phyloP scores from a whole-genome alignment of 2,797 vertebrate species.

The Lophius americanus region DNA sequence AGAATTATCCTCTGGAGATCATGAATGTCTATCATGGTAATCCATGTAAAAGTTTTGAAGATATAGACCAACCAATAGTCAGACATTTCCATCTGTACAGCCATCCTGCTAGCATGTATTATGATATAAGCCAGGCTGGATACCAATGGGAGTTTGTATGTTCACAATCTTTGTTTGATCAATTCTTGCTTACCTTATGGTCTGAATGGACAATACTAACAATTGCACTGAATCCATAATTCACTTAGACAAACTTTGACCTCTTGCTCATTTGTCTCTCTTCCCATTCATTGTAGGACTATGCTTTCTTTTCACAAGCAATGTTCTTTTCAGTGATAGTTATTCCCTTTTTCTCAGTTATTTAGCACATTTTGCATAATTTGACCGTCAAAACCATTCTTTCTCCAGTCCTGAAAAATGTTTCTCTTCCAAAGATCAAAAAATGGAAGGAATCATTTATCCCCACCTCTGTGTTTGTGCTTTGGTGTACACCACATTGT shows the following conservation, averaged over 20 bases:
- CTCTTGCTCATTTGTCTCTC: slow-evolving; percentile 14
- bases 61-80: not conserved
- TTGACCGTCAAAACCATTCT: slow-evolving; percentile 48
- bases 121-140: too few relatives aligned
- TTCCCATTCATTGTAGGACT: not conserved
- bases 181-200: too few relatives aligned
- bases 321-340: slow-evolving; percentile 22
- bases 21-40: not conserved
- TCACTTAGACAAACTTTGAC: slow-evolving; percentile 11
- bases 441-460: slow-evolving; percentile 44
- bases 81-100: too few relatives aligned
- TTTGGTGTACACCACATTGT: slow-evolving; percentile 9
- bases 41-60: not conserved
- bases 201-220: too few relatives aligned
- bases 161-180: too few relatives aligned
- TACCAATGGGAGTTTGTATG: too few relatives aligned
- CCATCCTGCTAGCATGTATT: too few relatives aligned
- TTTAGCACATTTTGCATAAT: slow-evolving; percentile 58
- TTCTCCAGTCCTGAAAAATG: slow-evolving; percentile 56
- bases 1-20: not conserved
- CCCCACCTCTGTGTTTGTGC: slow-evolving; percentile 32
- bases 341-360: not conserved
- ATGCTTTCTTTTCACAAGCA: slow-evolving; percentile 16
- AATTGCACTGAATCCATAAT: too few relatives aligned
- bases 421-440: slow-evolving; percentile 42